Evolutionary conservation across 2,888 invertebrate genomes (phyloP).

Genomic region (Synergus japonicus): DNA sequence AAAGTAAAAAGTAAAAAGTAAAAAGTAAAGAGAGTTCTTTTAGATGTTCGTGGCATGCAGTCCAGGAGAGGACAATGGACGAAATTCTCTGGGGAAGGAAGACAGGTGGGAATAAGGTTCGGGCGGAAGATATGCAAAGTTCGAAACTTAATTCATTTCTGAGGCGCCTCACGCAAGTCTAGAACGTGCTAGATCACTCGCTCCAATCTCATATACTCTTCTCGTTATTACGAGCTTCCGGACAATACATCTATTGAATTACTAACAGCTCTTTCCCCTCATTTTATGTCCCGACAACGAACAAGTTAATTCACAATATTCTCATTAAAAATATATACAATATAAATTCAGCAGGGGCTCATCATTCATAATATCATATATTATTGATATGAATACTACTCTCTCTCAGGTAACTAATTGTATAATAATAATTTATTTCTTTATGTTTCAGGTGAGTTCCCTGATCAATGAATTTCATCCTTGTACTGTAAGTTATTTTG

Average conservation of each 20-base stretch:
- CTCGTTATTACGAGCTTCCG: conserved; percentile 57
- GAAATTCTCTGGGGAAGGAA: conserved; percentile 52
- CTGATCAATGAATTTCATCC: neutral
- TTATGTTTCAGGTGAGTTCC: conserved; percentile 22
- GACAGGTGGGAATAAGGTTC: conserved; percentile 44
- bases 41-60: neutral
- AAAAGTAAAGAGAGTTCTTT: too few relatives aligned
- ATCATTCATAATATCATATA: neutral
- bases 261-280: conserved; percentile 39
- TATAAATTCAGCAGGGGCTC: neutral
- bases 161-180: conserved; percentile 68
- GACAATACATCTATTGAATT: conserved; percentile 41
- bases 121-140: conserved; percentile 67
- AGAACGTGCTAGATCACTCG: conserved; percentile 67
- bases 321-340: neutral
- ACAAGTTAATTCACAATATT: conserved; percentile 19
- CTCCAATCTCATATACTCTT: conserved; percentile 55
- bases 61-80: conserved; percentile 56
- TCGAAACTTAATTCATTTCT: conserved; percentile 73
- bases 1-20: too few relatives aligned
- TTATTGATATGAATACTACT: too few relatives aligned
- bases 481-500: neutral
- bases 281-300: conserved; percentile 8
- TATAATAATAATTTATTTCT: neutral
- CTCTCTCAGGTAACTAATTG: neutral